Evolutionary conservation across 2,113 vertebrate species (phyloP), one percentile per base, ranked within the genome.

Genomic region (Gavia stellata): DNA sequence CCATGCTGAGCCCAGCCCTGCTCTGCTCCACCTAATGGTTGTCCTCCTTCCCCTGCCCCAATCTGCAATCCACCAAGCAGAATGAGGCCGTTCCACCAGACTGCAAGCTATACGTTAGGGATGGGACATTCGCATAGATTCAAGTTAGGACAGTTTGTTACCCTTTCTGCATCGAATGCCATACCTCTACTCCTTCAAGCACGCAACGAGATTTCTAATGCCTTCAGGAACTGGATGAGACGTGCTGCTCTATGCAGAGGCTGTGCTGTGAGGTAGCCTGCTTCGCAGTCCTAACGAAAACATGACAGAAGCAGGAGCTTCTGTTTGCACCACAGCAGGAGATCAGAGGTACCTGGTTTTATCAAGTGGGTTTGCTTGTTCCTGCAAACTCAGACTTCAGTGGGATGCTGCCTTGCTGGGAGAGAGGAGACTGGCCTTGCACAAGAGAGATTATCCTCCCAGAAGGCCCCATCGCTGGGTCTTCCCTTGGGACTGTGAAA

Each of bases 261-360:
- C 44, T 72, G 52, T 45, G 61, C 49, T 77, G 17, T 13, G 12
- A 92, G 34, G 68, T 42, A 70, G 59, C 38, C 63, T 61, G 49
- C 29, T 44, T 70, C 24, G 3, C 12, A 52, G 24, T 21, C 13
- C 66, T 74, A 45, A 55, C 0, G 1, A 29, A 72, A 90, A 71
- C 3, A 25, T 0, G 0, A 23, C 21, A n/a, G n/a, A n/a, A 70
- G 21, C 1, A 0, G n/a, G 33, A 77, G 36, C 23, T 83, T 63
- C 40, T 38, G 24, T 34, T 50, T 82, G 61, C 15, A 18, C 12
- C 23, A 42, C 12, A 90, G 49, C 21, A 63, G 33, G 26, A 88
- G 42, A 90, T 50, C n/a, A 81, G 63, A 56, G 26, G 24, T 31
- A 61, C 31, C 19, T 72, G 19, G 12, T 67, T 23, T 63, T 16